Evolutionary conservation across 2,888 invertebrate genomes (phyloP), one percentile per base, ranked within the genome.

Genomic region (Labia minor): DNA sequence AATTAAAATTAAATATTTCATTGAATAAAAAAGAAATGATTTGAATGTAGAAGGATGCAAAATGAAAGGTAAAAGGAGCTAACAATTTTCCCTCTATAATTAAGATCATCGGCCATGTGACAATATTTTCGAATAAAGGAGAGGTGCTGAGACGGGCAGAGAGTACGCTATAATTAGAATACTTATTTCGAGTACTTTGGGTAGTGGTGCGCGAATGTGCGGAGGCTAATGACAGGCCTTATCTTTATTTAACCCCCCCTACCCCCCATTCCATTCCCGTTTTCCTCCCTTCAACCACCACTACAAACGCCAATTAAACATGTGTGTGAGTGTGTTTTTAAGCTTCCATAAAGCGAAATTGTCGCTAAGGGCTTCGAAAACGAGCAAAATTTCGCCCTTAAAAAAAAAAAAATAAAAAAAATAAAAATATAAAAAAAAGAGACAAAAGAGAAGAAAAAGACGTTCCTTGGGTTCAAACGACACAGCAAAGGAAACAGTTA

Each of bases 371-470:
- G 49, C 14, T 49, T 49, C 49, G 49, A 49, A 4, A 49, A 49
- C 49, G 49, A 49, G 49, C 49, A 49, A 49, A 49, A 49, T 49
- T 26, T 49, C 49, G 3, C 49, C 49, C 49, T 49, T 26, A 26
- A 26, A 49, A 49, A n/a, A n/a, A n/a, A n/a, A n/a, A n/a, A n/a
- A n/a, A n/a, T n/a, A n/a, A n/a, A n/a, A n/a, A n/a, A n/a, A n/a
- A n/a, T n/a, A n/a, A n/a, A n/a, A n/a, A n/a, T n/a, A n/a, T n/a
- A n/a, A n/a, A n/a, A n/a, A n/a, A 49, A 49, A 4, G 49, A 49
- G 49, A 49, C 49, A 49, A 49, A 49, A 49, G 49, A 49, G 49
- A 49, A 49, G 49, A 49, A 49, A 49, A 49, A 49, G 49, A 49
- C 49, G 49, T 16, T 49, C 3, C 49, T 14, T 4, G 49, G n/a